A percentile compares a stretch with the other conserved stretches of the same genome.
phyloP scores from a whole-genome alignment of 2,888 invertebrate species.

The Piscicola geometra region DNA sequence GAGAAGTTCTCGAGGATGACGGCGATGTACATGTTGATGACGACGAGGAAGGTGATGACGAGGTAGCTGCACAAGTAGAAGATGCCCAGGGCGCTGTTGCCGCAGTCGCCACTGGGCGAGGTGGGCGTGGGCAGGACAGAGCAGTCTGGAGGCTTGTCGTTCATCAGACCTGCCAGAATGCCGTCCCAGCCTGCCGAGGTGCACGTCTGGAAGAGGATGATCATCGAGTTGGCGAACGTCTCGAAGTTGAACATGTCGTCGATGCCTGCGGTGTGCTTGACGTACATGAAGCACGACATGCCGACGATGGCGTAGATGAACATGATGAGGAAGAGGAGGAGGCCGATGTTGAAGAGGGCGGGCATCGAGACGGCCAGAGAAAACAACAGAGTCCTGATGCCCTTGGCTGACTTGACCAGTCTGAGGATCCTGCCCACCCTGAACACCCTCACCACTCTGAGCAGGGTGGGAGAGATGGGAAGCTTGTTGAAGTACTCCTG shows the following conservation, averaged over 20 bases:
- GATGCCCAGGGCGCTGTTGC: constrained; percentile 86
- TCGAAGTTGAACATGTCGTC: constrained; percentile 95
- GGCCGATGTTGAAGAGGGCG: constrained; percentile 96
- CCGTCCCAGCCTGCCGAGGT: constrained; percentile 78
- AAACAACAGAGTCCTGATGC: constrained; percentile 91
- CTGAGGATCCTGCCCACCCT: constrained; percentile 95
- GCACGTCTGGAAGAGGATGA: constrained; percentile 82
- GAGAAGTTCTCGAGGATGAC: constrained; percentile 98
- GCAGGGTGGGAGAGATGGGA: constrained; percentile 80
- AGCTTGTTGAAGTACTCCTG: background rate
- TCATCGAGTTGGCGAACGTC: constrained; percentile 96
- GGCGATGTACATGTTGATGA: constrained; percentile 99
- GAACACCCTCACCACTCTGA: constrained; percentile 94
- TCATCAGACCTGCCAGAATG: constrained; percentile 88
- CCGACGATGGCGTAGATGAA: constrained; percentile 99
- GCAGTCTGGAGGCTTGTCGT: constrained; percentile 58
- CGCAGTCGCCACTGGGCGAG: constrained; percentile 66
- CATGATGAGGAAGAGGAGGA: constrained; percentile 94
- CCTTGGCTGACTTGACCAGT: constrained; percentile 95
- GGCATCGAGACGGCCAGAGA: constrained; percentile 97
- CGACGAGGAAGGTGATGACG: constrained; percentile 94
- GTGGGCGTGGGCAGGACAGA: background rate
- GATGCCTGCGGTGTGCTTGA: constrained; percentile 85
- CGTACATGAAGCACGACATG: constrained; percentile 99
- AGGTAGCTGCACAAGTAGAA: constrained; percentile 90